Conservation (phyloP, 2,113 vertebrate species). For the Eptatretus burgeri region DNA sequence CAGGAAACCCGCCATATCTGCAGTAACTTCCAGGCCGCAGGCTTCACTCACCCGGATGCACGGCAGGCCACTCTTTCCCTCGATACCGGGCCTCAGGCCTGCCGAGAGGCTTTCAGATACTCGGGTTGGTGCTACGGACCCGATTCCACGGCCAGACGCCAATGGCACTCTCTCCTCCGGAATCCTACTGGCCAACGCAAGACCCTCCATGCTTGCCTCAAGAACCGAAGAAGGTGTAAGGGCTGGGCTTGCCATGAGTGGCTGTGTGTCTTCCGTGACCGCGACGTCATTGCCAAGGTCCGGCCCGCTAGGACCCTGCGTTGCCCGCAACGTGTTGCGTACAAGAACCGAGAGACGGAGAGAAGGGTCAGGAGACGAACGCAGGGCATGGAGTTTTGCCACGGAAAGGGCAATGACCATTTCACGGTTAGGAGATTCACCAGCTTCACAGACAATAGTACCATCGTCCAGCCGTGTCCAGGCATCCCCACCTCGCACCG, state of each 20-base stretch:
- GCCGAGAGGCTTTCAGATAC: slow-evolving; percentile 9
- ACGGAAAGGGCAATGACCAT: slow-evolving; percentile 19
- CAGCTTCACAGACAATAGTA: too few relatives aligned
- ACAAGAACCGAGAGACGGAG: slow-evolving; percentile 20
- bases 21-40: not conserved
- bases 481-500: too few relatives aligned
- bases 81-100: not conserved
- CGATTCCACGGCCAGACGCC: slow-evolving; percentile 12
- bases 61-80: not conserved
- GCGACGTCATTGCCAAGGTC: not conserved
- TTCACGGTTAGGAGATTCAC: slow-evolving; percentile 10
- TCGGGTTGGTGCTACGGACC: not conserved
- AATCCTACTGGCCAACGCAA: not conserved
- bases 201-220: slow-evolving; percentile 4
- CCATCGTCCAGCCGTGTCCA: too few relatives aligned
- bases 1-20: slow-evolving; percentile 36
- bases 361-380: slow-evolving; percentile 16
- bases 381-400: slow-evolving; percentile 19
- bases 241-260: not conserved
- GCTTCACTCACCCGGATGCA: slow-evolving; percentile 8
- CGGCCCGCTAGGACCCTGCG: slow-evolving; percentile 14
- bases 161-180: not conserved
- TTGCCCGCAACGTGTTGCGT: slow-evolving; percentile 17
- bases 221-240: slow-evolving; percentile 5
- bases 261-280: not conserved